phyloP scores from a whole-genome alignment of 2,113 vertebrate species.

The Mustela nigripes region DNA sequence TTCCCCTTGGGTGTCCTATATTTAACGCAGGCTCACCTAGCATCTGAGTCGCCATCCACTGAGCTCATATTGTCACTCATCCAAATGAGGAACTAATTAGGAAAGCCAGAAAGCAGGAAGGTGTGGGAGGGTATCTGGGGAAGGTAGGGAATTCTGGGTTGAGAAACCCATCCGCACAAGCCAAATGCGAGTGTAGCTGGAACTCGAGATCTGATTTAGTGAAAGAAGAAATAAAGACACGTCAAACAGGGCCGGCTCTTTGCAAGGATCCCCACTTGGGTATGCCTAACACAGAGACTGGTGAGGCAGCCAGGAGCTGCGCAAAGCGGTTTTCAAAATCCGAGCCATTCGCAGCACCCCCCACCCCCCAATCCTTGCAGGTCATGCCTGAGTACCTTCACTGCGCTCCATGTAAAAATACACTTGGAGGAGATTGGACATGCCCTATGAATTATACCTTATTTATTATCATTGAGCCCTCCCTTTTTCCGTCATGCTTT shows the following conservation, averaged over 20 bases:
- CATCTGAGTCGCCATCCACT: neutral
- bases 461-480: slow-evolving; percentile 81
- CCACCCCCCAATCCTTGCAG: neutral
- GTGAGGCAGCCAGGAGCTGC: neutral
- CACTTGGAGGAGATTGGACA: slow-evolving; percentile 28
- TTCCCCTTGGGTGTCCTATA: neutral
- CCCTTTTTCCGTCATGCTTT: slow-evolving; percentile 77
- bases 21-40: neutral
- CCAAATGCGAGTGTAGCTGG: neutral
- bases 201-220: neutral
- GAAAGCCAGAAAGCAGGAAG: neutral
- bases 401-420: slow-evolving; percentile 66
- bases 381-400: slow-evolving; percentile 55
- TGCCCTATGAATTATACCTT: slow-evolving; percentile 68
- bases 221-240: neutral
- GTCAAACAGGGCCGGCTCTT: neutral
- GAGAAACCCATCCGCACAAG: neutral
- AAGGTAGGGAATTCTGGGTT: neutral
- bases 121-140: neutral
- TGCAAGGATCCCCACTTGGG: neutral
- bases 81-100: neutral
- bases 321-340: slow-evolving; percentile 50
- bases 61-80: neutral
- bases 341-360: neutral
- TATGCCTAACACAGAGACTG: neutral